phyloP scores from a whole-genome alignment of 1,140 invertebrate genomes.

The Neodiprion fabricii region DNA sequence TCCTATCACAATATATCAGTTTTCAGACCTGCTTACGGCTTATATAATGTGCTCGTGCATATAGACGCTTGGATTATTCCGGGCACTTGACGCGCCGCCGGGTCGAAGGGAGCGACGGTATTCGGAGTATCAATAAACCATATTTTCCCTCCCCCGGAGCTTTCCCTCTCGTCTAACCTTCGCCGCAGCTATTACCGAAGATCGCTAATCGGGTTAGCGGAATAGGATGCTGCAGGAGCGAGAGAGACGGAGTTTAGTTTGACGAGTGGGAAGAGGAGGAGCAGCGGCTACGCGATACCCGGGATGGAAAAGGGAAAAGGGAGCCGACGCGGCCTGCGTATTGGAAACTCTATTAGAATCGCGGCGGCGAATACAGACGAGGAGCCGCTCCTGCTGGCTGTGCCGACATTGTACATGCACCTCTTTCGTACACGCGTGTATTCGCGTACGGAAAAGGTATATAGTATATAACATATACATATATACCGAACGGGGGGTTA shows the following conservation, averaged over 20 bases:
- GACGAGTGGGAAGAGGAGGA: neutral
- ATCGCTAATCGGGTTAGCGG: slow-evolving; percentile 15
- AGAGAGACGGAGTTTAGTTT: slow-evolving; percentile 3
- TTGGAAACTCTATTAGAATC: slow-evolving; percentile 5
- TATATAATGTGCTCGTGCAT: too few relatives aligned
- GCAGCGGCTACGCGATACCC: neutral
- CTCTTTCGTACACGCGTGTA: too few relatives aligned
- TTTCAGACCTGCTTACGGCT: too few relatives aligned
- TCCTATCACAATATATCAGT: too few relatives aligned
- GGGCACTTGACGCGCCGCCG: neutral
- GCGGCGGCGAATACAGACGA: slow-evolving; percentile 4
- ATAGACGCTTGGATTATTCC: neutral
- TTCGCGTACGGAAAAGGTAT: too few relatives aligned
- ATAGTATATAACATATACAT: too few relatives aligned
- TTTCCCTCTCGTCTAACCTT: slow-evolving; percentile 3
- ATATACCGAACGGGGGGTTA: slow-evolving; percentile 7
- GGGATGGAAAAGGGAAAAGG: too few relatives aligned
- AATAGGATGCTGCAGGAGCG: slow-evolving; percentile 27
- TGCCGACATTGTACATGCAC: neutral
- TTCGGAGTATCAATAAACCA: neutral
- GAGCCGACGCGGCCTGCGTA: neutral
- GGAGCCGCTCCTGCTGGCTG: neutral
- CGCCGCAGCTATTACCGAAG: slow-evolving; percentile 6
- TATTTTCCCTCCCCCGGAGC: too few relatives aligned
- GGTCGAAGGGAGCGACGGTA: neutral